Evolutionary conservation across 1,140 invertebrate species (phyloP).

Genomic region (Drosophila serrata): DNA sequence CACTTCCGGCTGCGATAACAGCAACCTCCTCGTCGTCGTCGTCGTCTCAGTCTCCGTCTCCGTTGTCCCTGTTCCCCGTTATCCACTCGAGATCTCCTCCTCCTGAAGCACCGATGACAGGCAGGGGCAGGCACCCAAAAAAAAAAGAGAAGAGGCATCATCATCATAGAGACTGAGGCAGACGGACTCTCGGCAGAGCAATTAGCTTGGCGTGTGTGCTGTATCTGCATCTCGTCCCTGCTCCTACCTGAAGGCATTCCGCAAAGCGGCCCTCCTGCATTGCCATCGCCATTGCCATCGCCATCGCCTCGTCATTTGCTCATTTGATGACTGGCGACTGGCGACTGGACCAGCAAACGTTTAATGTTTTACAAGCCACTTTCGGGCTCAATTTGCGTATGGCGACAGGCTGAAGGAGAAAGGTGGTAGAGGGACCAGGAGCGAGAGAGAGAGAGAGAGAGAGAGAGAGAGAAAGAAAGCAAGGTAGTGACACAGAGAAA

Average conservation of each 20-base stretch:
- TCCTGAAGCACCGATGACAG: constrained; percentile 73
- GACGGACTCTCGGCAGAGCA: constrained; percentile 34
- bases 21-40: constrained; percentile 43
- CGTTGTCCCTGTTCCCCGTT: constrained; percentile 35
- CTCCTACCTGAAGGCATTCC: constrained; percentile 32
- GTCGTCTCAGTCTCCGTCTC: constrained; percentile 8
- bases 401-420: constrained; percentile 30
- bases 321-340: constrained; percentile 60
- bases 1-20: constrained; percentile 80
- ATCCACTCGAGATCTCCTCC: constrained; percentile 78
- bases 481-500: not conserved
- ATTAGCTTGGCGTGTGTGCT: constrained; percentile 75
- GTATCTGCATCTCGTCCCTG: constrained; percentile 74
- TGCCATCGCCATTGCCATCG: constrained; percentile 30
- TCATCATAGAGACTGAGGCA: constrained; percentile 8
- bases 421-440: not conserved
- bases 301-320: constrained; percentile 49
- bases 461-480: constrained; percentile 4
- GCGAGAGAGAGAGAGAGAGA: not conserved
- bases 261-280: too few relatives aligned
- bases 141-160: constrained; percentile 18
- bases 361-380: constrained; percentile 81
- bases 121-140: constrained; percentile 11
- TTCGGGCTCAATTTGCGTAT: constrained; percentile 77
- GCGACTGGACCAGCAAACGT: constrained; percentile 57